These are phyloP conservation scores for Porites divaricata DNA, from an alignment of 92 coral and sea anemone genomes.

Conservation along the genomic window DNA sequence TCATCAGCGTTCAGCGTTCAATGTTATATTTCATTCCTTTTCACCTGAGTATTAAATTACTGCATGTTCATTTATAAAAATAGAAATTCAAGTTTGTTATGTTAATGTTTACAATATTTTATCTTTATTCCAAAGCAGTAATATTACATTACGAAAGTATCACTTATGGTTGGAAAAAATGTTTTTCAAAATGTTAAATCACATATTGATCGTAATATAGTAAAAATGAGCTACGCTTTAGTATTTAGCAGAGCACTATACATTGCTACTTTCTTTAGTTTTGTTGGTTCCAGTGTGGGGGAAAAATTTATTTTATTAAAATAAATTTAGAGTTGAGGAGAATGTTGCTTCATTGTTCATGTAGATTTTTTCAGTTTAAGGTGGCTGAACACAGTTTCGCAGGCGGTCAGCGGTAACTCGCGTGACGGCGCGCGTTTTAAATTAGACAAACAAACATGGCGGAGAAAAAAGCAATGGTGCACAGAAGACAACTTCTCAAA, in stretches of 20 bases:
- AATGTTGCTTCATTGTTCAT: conserved; percentile 2
- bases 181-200: not conserved
- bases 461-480: too few relatives aligned
- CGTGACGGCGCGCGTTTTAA: too few relatives aligned
- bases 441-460: too few relatives aligned
- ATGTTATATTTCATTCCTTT: not conserved
- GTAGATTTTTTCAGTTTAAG: not conserved
- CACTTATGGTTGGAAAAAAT: conserved; percentile 1
- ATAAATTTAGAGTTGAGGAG: not conserved
- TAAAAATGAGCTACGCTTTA: not conserved
- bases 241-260: conserved; percentile 14
- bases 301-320: not conserved
- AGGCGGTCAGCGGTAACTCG: too few relatives aligned
- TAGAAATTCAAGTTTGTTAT: not conserved
- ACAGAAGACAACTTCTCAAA: too few relatives aligned
- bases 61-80: not conserved
- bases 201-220: not conserved
- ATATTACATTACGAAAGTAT: not conserved
- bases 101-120: conserved; percentile 5
- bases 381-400: too few relatives aligned
- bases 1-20: too few relatives aligned
- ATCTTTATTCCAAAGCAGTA: conserved; percentile 7
- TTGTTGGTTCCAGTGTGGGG: conserved; percentile 1
- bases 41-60: not conserved
- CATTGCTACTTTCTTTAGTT: not conserved